A percentile compares a stretch with the other conserved stretches of the same genome.
Conservation (phyloP, 1,140 invertebrate genomes). For the Cecropterus lyciades region DNA sequence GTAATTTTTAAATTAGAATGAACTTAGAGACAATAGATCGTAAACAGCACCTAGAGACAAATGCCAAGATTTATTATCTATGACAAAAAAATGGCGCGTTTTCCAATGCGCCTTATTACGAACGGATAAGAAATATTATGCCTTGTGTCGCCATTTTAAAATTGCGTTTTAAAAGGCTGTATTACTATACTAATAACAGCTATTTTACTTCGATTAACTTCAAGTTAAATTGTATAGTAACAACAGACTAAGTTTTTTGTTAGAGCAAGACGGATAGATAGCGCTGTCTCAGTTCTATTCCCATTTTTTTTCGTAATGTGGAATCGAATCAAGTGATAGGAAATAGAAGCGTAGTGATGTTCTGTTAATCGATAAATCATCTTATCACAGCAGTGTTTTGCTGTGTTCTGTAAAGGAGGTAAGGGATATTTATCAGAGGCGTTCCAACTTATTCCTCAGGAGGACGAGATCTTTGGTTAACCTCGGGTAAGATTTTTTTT, state of each 20-base stretch:
- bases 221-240: constrained; percentile 33
- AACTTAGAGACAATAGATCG: constrained; percentile 58
- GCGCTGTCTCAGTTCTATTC: constrained; percentile 45
- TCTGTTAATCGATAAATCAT: constrained; percentile 39
- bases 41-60: constrained; percentile 65
- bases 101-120: constrained; percentile 33
- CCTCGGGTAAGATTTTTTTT: too few species aligned
- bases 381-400: too few species aligned
- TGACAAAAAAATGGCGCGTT: constrained; percentile 45
- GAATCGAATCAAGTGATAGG: constrained; percentile 65
- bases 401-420: too few species aligned
- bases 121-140: constrained; percentile 22
- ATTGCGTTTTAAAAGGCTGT: constrained; percentile 6
- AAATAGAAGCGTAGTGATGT: constrained; percentile 48
- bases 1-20: constrained; percentile 38
- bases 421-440: too few species aligned
- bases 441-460: too few species aligned
- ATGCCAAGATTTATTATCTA: constrained; percentile 65
- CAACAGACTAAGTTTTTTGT: constrained; percentile 48
- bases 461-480: too few species aligned
- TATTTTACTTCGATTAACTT: constrained; percentile 30
- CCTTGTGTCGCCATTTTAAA: constrained; percentile 2
- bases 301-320: constrained; percentile 64
- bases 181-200: constrained; percentile 16
- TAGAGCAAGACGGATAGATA: constrained; percentile 52